Percentiles rank a stretch among this genome's conserved stretches.
Conservation (phyloP, 1,140 invertebrate genomes). For the Dreissena polymorpha region DNA sequence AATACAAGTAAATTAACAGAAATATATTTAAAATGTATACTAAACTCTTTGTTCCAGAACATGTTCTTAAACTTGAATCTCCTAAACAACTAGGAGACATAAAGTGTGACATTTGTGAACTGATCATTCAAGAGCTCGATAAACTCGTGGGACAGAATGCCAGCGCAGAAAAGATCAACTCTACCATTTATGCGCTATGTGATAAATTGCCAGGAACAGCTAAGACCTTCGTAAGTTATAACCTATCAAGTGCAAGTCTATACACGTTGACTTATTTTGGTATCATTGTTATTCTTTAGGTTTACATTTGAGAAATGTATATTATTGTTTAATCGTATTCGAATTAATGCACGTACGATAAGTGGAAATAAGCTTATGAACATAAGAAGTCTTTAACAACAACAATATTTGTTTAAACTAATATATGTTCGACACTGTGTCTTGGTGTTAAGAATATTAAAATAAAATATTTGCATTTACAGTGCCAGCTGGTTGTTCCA, state of each 20-base stretch:
- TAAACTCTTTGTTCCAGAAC: too few relatives aligned
- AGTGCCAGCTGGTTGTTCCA: constrained; percentile 17
- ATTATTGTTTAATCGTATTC: too few relatives aligned
- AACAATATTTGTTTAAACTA: too few relatives aligned
- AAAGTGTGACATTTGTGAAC: constrained; percentile 41
- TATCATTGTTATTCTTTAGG: too few relatives aligned
- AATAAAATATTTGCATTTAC: neutral
- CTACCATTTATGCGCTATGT: constrained; percentile 22
- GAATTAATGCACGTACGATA: too few relatives aligned
- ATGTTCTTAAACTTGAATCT: neutral
- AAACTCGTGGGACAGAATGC: constrained; percentile 22
- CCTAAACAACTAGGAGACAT: constrained; percentile 2
- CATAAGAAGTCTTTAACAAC: too few relatives aligned
- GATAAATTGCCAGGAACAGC: constrained; percentile 1
- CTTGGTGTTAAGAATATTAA: too few relatives aligned
- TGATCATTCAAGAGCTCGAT: constrained; percentile 14
- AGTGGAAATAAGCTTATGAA: too few relatives aligned
- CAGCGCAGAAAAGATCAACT: constrained; percentile 24
- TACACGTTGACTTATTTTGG: neutral
- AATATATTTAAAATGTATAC: too few relatives aligned
- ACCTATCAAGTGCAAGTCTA: neutral
- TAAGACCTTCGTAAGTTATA: constrained; percentile 1
- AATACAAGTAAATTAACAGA: too few relatives aligned
- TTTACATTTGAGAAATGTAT: too few relatives aligned
- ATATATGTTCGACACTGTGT: too few relatives aligned